Evolutionary conservation across 1,140 invertebrate species (phyloP).

Genomic region (Lucilia cuprina): DNA sequence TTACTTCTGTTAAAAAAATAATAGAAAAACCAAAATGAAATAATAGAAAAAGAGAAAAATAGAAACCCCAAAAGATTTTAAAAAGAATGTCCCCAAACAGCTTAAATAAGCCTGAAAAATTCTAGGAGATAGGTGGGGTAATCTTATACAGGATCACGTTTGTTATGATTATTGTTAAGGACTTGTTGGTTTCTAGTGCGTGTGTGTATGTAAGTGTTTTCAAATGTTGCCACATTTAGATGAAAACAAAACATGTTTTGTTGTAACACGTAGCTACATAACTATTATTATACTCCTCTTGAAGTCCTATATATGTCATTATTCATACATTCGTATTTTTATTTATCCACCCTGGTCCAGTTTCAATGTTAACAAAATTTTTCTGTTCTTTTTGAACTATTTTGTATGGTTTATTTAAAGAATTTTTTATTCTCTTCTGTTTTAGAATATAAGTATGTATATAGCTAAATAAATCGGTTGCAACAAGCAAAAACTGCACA

Average conservation of each 20-base stretch:
- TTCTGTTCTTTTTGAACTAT: background rate
- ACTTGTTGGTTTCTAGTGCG: background rate
- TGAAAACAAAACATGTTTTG: conserved; percentile 4
- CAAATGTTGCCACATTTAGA: conserved; percentile 2
- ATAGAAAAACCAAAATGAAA: background rate
- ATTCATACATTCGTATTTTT: background rate
- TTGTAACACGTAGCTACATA: conserved; percentile 24
- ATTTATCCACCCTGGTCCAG: background rate
- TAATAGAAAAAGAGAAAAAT: background rate
- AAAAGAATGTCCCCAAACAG: background rate
- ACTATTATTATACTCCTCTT: conserved; percentile 15
- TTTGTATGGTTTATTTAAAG: background rate
- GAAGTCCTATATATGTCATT: background rate
- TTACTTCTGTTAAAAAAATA: background rate
- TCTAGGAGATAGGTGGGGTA: background rate
- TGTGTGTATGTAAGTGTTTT: background rate
- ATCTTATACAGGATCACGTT: background rate
- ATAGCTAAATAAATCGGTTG: background rate
- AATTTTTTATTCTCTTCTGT: background rate
- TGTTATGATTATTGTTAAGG: background rate
- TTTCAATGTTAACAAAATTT: background rate
- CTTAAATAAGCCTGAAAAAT: background rate
- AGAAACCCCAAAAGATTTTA: background rate
- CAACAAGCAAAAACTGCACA: too few species aligned
- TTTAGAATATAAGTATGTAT: background rate